Percentiles rank a stretch among this genome's conserved stretches.
phyloP scores from a whole-genome alignment of 2,113 vertebrate genomes.

The Podarcis raffonei region DNA sequence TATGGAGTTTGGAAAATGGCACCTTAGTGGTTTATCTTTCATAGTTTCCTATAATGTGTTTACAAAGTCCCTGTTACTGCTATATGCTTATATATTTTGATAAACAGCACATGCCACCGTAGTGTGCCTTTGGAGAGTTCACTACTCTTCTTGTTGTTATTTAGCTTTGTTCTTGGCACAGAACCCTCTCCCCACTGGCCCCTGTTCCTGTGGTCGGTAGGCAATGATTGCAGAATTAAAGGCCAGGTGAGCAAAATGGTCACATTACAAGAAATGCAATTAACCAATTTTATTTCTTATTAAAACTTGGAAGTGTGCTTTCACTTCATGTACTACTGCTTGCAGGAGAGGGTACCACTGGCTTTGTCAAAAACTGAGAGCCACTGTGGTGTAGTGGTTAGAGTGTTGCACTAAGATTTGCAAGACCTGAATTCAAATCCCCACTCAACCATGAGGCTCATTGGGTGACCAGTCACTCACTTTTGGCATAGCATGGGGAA shows the following conservation, averaged over 20 bases:
- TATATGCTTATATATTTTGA: constrained; percentile 74
- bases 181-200: constrained; percentile 56
- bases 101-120: constrained; percentile 61
- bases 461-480: too few species aligned
- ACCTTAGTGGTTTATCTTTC: constrained; percentile 77
- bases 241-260: constrained; percentile 47
- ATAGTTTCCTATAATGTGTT: constrained; percentile 75
- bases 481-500: too few species aligned
- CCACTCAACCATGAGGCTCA: too few species aligned
- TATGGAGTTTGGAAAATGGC: constrained; percentile 70
- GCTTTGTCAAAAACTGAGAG: too few species aligned
- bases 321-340: not conserved
- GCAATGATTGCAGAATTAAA: constrained; percentile 65
- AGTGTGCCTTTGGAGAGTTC: constrained; percentile 73
- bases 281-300: not conserved
- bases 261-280: constrained; percentile 38
- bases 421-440: too few species aligned
- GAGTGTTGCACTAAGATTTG: too few species aligned
- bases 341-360: not conserved
- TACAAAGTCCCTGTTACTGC: constrained; percentile 73
- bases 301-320: not conserved
- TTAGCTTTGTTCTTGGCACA: constrained; percentile 66
- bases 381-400: too few species aligned
- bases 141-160: constrained; percentile 53
- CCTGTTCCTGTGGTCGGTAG: constrained; percentile 58